phyloP scores from a whole-genome alignment of 2,797 vertebrate species.

The Thripadectes ignobilis region DNA sequence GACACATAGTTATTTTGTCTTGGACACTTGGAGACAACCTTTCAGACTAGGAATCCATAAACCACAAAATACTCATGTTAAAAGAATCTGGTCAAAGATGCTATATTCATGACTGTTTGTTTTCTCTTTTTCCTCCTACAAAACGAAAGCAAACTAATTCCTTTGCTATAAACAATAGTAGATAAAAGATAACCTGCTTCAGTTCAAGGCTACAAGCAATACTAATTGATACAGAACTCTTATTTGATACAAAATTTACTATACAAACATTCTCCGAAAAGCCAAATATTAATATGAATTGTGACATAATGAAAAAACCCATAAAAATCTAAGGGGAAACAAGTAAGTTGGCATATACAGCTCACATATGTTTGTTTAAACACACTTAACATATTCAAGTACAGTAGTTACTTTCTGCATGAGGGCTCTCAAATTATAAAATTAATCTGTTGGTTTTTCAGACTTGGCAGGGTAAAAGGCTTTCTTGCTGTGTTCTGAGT shows the following conservation, averaged over 20 bases:
- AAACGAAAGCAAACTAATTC: constrained; percentile 17
- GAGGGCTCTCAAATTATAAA: background rate
- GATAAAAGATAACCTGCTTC: background rate
- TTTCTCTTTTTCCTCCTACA: background rate
- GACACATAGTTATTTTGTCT: constrained; percentile 56
- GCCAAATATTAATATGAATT: background rate
- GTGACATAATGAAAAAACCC: background rate
- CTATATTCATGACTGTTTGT: background rate
- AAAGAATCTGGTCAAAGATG: constrained; percentile 49
- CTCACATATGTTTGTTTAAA: background rate
- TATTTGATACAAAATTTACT: background rate
- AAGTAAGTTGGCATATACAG: background rate
- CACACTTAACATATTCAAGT: background rate
- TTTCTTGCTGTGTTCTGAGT: background rate
- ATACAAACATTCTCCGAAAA: background rate
- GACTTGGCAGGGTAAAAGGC: background rate
- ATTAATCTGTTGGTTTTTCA: background rate
- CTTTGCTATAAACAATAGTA: background rate
- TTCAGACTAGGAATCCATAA: constrained; percentile 28
- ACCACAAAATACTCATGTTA: constrained; percentile 54
- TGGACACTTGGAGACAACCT: constrained; percentile 36
- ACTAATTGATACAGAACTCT: background rate
- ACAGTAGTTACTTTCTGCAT: background rate
- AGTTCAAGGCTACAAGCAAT: background rate
- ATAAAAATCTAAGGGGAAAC: background rate